Evolutionary conservation across 2,888 invertebrate genomes (phyloP), one percentile per base, ranked within the genome.

Genomic region (Himalopsyche japonica): DNA sequence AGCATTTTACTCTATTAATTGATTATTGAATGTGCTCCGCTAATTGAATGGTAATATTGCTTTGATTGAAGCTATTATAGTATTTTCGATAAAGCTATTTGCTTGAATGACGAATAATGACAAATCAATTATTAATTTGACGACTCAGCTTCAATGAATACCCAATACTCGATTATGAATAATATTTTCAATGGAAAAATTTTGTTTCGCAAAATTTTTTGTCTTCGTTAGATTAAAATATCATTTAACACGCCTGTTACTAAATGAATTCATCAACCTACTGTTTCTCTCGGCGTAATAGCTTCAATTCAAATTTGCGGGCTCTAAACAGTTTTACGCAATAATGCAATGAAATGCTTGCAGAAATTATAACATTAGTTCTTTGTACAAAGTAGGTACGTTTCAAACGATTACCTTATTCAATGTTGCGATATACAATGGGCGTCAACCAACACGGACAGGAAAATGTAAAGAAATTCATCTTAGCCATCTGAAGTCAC

Each of bases 361-460:
- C 81, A 78, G 79, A 84, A 85, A 85, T 86, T 86, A 85, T 86
- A 85, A 85, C 85, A 85, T 84, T 79, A 85, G 76, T 82, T 76
- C 79, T 34, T 27, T 43, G 83, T 76, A 76, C 83, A 49, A 70
- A 70, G 70, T 70, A 70, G 27, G 43, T 79, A 20, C 8, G 77
- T 43, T 5, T 20, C n/a, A n/a, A 37, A 18, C 37, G 20, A 34
- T 77, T 43, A 37, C 34, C 20, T 77, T 37, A 34, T 8, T 43
- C 20, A 77, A 34, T 77, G 43, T 37, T 77, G 77, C 77, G 24
- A 77, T 77, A 77, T 34, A 10, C 77, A 77, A 77, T 37, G 77
- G 37, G 43, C 37, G 70, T 70, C 70, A 30, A 70, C 70, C 12
- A 70, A 70, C 70, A 70, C 70, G 70, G 70, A 27, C 70, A 30